Conservation (phyloP, 2,888 invertebrate species). For the Gymnocheta viridis region DNA sequence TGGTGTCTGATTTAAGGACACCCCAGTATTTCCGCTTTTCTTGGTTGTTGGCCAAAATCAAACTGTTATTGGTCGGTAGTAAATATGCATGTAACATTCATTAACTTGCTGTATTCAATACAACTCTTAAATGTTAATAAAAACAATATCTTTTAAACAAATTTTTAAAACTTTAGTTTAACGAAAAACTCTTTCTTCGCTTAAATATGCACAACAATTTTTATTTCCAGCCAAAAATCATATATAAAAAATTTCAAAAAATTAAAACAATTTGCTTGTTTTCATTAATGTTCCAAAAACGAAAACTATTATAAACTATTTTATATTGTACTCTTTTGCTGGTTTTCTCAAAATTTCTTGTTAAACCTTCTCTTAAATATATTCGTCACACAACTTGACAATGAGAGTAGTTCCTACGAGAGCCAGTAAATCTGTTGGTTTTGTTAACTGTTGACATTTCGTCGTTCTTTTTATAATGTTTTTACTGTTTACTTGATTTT, state of each 20-base stretch:
- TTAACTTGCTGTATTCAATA: neutral
- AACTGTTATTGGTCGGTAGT: neutral
- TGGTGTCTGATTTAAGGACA: neutral
- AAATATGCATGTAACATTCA: neutral
- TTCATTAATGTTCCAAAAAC: too few species aligned
- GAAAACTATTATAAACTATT: too few species aligned
- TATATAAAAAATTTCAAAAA: too few species aligned
- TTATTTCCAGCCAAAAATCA: neutral
- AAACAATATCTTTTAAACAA: neutral
- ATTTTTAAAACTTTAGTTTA: neutral
- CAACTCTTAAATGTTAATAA: neutral
- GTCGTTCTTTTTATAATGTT: neutral
- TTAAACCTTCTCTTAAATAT: neutral
- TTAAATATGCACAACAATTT: neutral
- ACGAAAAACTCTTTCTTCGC: neutral
- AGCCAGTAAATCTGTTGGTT: slow-evolving; percentile 12
- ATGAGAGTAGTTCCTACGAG: neutral
- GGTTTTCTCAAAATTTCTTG: neutral
- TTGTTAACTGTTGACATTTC: slow-evolving; percentile 35
- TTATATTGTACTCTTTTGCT: neutral
- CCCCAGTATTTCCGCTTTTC: slow-evolving; percentile 1
- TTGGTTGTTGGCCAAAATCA: slow-evolving; percentile 39
- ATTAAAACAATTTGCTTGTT: too few species aligned
- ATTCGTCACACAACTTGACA: too few species aligned
- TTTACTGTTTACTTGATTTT: slow-evolving; percentile 3